Base-by-base conservation (phyloP, 2,113 vertebrate genomes). In the Bothrops jararaca region DNA sequence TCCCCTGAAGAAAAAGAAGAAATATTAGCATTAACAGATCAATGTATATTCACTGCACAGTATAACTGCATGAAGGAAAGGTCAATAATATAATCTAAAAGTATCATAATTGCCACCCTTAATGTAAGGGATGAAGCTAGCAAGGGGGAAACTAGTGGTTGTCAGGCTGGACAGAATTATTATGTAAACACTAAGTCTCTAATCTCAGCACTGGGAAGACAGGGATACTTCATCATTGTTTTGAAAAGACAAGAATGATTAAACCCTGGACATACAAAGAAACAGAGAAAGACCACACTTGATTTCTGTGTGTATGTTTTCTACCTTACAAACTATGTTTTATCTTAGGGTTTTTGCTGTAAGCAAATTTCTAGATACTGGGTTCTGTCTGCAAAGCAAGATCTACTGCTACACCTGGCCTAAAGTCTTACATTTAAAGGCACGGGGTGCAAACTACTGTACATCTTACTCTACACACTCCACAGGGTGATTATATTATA, bases 1-100 rank as follows among this genome's bases (percentile, higher is more conserved):
- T 99, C 98, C 1, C 99, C 99, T 99, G 94, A 48, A 86, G 20
- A 26, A 88, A 57, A 89, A 3, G 87, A 34, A 87, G 7, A 56
- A 93, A 48, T 15, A 90, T 89, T 88, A 88, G 50, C 88, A 64
- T 89, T 90, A 93, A 89, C 92, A 85, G 45, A 85, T 39, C 29
- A 5, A 39, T 45, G 89, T 50, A 8, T 10, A 89, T 42, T 85
- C 26, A 56, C 18, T 89, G 20, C 64, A 10, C 24, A 12, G 9
- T 18, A 13, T 54, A 13, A 60, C 15, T 24, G 24, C 22, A 42
- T 8, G 6, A 89, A 20, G 53, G 58, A 50, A 92, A 39, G 10
- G 26, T 85, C 18, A 56, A 22, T 56, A 45, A 42, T 86, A 54
- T n/a, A 42, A 45, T 74, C 1, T 92, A 89, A 58, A 23, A 12